Percentiles rank a stretch among this genome's conserved stretches.
Conservation (phyloP, 2,888 invertebrate genomes). For the Mamestra brassicae region DNA sequence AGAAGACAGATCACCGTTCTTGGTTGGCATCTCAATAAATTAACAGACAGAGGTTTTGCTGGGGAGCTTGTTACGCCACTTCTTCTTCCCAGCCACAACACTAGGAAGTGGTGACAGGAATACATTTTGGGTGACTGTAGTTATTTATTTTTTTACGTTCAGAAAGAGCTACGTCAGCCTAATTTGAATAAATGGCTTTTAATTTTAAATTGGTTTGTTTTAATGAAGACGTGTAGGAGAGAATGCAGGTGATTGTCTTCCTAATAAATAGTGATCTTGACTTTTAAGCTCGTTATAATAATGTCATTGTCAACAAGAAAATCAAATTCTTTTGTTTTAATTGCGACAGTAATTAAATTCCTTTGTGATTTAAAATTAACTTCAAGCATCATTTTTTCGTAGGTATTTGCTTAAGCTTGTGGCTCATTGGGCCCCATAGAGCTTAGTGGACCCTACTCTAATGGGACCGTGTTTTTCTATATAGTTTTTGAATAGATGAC, state of each 20-base stretch:
- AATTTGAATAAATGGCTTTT: too few relatives aligned
- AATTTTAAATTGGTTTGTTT: neutral
- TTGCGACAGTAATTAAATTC: neutral
- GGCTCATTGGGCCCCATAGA: neutral
- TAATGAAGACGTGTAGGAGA: neutral
- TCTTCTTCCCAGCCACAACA: too few relatives aligned
- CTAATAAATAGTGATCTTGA: slow-evolving; percentile 1
- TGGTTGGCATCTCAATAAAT: neutral
- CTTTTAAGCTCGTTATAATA: slow-evolving; percentile 15
- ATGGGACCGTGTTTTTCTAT: neutral
- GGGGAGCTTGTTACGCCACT: too few relatives aligned
- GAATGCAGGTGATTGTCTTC: neutral
- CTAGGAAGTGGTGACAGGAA: too few relatives aligned
- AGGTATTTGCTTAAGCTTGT: too few relatives aligned
- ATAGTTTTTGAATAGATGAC: neutral
- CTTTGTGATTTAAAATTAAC: neutral
- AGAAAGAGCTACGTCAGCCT: too few relatives aligned
- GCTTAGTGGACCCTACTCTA: neutral
- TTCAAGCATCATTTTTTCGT: too few relatives aligned
- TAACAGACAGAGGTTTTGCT: neutral
- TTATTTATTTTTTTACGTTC: too few relatives aligned
- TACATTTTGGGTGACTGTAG: too few relatives aligned
- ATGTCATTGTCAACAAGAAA: slow-evolving; percentile 12
- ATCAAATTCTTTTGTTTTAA: neutral
- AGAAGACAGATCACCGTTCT: neutral